phyloP scores from a whole-genome alignment of 35 echinoderm and acorn worm genomes.

The Apostichopus californicus region DNA sequence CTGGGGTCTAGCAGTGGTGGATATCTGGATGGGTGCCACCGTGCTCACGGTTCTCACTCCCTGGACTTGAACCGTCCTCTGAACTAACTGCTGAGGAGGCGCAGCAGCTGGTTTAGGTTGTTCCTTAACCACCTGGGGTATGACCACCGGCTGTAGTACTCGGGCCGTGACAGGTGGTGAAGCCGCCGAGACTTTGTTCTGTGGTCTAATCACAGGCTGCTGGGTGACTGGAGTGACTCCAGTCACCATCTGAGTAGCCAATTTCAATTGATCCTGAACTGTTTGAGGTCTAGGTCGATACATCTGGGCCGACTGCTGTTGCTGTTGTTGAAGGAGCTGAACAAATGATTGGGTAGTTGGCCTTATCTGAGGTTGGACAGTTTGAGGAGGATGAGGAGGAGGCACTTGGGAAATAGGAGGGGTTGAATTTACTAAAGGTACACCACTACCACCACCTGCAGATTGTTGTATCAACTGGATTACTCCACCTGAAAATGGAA shows the following conservation, averaged over 20 bases:
- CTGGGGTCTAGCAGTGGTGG: not conserved
- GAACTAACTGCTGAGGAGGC: conserved; percentile 44
- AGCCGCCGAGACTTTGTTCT: conserved; percentile 1
- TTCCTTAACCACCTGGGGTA: conserved; percentile 26
- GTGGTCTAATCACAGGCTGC: conserved; percentile 7
- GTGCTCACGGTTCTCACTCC: conserved; percentile 52
- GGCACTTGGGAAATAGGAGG: conserved; percentile 32
- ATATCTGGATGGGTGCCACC: conserved; percentile 25
- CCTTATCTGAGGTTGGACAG: conserved; percentile 16
- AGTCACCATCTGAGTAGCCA: not conserved
- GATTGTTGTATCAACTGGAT: conserved; percentile 1
- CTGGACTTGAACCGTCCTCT: conserved; percentile 57
- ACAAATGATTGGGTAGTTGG: conserved; percentile 1
- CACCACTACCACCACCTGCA: conserved; percentile 27
- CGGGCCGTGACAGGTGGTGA: not conserved
- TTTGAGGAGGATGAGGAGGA: conserved; percentile 17
- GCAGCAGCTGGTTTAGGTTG: conserved; percentile 44
- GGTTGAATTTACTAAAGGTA: conserved; percentile 17
- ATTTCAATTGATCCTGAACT: conserved; percentile 18
- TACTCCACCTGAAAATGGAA: not conserved
- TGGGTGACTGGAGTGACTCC: not conserved
- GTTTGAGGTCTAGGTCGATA: conserved; percentile 25
- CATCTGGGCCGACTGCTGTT: not conserved
- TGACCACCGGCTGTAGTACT: not conserved
- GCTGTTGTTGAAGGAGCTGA: conserved; percentile 19